These are phyloP conservation scores for Tribolium freemani DNA, from an alignment of 2,888 invertebrate genomes.

Conservation along the genomic window DNA sequence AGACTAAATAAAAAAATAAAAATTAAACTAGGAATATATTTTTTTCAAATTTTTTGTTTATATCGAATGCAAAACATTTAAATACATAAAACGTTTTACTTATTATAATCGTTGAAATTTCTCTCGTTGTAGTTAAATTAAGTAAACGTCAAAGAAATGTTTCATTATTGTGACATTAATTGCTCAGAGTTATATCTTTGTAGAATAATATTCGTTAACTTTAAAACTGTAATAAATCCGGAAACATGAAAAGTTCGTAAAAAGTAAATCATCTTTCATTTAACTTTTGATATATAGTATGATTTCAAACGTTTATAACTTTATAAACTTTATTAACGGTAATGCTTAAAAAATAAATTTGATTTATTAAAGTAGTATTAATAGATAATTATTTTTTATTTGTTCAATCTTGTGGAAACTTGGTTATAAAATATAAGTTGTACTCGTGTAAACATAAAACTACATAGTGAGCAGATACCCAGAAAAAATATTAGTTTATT, in stretches of 20 bases:
- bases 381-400: too few relatives aligned
- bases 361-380: too few relatives aligned
- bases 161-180: not conserved
- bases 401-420: too few relatives aligned
- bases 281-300: not conserved
- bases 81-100: not conserved
- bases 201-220: conserved; percentile 3
- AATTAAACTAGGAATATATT: too few relatives aligned
- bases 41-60: too few relatives aligned
- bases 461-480: too few relatives aligned
- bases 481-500: too few relatives aligned
- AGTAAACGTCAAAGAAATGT: not conserved
- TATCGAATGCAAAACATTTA: not conserved
- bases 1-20: too few relatives aligned
- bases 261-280: not conserved
- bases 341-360: not conserved
- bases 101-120: not conserved
- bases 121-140: not conserved
- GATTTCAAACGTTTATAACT: not conserved
- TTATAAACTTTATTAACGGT: not conserved
- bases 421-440: too few relatives aligned
- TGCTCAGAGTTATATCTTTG: conserved; percentile 2
- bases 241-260: not conserved
- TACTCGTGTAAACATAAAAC: too few relatives aligned
- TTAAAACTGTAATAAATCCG: conserved; percentile 11